Base-by-base conservation (phyloP, 2,888 invertebrate species). In the Athetis lepigone region DNA sequence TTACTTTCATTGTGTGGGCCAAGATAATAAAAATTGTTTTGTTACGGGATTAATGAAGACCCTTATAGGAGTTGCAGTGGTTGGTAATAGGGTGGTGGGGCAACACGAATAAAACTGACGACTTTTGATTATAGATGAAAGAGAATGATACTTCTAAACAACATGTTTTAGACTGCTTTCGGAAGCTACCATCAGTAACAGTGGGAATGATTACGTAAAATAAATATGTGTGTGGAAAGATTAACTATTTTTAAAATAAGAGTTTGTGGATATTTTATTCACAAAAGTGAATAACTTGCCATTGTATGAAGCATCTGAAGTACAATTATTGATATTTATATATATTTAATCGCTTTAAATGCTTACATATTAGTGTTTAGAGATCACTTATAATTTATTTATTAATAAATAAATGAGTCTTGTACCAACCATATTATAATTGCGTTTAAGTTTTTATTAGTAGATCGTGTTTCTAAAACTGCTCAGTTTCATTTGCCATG, bases 271-370 rank as follows among this genome's bases (percentile, higher is more conserved):
- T 80, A 81, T 83, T 81, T 81, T 80, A 58, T 77, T 76, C 62
- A 71, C 64, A 55, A 39, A 57, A 33, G 78, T 81, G 77, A 72
- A 67, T 79, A 82, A 82, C 55, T 82, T 85, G 82, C 80, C 82
- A 83, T 82, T 81, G 69, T 76, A 70, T 29, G 68, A 70, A 85
- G 90, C 90, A 91, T 90, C 89, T 88, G 81, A 84, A 90, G 90
- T 90, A 91, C 89, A 90, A 88, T 46, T 85, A 77, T 75, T 16
- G 5, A 46, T 77, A 74, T 76, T 77, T 61, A 65, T 68, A 39
- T 64, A 67, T 75, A n/a, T 64, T 70, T 61, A 75, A 54, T 74
- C 64, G 59, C 47, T 61, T 72, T 72, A 60, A 63, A 69, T 75
- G 68, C 55, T 77, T 68, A 57, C 25, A 6, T 69, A 60, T 63